Conservation (phyloP, 2,888 invertebrate species). For the Ommatoiulus sabulosus region DNA sequence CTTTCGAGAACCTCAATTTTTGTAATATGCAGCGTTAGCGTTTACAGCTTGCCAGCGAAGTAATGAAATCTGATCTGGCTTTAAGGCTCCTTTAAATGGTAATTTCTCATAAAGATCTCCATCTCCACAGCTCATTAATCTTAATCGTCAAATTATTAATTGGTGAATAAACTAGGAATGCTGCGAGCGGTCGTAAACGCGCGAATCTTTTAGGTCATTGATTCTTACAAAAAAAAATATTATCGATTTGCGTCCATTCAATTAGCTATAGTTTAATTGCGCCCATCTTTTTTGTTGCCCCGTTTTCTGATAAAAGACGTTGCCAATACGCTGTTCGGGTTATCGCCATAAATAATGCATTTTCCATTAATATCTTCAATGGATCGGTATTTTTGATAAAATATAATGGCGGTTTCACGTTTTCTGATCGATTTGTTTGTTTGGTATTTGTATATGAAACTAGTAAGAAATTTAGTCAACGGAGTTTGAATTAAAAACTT, state of each 20-base stretch:
- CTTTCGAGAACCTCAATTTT: too few relatives aligned
- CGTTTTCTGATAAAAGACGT: not conserved
- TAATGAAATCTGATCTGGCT: too few relatives aligned
- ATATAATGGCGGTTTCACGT: not conserved
- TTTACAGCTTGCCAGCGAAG: too few relatives aligned
- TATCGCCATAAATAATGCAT: conserved; percentile 18
- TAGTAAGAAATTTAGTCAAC: not conserved
- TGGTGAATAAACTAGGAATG: not conserved
- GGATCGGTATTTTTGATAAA: not conserved
- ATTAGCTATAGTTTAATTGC: conserved; percentile 30
- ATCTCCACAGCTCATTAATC: not conserved
- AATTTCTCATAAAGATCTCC: not conserved
- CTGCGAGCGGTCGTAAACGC: not conserved
- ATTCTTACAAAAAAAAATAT: not conserved
- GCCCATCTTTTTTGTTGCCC: not conserved
- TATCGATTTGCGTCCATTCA: not conserved
- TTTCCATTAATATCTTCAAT: not conserved
- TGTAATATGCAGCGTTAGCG: too few relatives aligned
- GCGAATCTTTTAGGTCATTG: not conserved
- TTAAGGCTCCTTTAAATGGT: not conserved
- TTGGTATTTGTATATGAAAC: not conserved
- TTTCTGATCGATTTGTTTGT: conserved; percentile 10
- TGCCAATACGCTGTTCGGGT: not conserved
- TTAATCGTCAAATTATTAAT: not conserved
- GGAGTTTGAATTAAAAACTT: not conserved